These are phyloP conservation scores for Thysanoteuthis rhombus DNA, from an alignment of 2,888 invertebrate species.

Conservation along the genomic window DNA sequence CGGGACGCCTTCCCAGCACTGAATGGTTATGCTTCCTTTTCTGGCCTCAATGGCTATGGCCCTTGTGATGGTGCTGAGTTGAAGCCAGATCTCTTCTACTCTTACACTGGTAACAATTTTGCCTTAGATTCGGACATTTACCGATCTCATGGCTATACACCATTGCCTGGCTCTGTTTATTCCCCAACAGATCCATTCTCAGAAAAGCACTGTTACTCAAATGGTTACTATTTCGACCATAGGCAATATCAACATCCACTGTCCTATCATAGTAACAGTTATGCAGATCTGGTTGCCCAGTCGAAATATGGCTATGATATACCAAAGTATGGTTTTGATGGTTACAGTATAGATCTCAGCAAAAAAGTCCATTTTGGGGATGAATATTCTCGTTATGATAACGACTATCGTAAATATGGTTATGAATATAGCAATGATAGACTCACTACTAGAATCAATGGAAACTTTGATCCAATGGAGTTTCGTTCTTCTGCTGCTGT, in stretches of 20 bases:
- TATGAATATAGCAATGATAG: slow-evolving; percentile 53
- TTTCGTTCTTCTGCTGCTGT: slow-evolving; percentile 52
- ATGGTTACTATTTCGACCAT: slow-evolving; percentile 63
- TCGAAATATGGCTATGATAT: slow-evolving; percentile 63
- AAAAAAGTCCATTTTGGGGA: slow-evolving; percentile 62
- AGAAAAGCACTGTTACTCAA: slow-evolving; percentile 59
- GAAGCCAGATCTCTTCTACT: slow-evolving; percentile 62
- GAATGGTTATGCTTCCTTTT: slow-evolving; percentile 55
- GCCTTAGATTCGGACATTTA: slow-evolving; percentile 60
- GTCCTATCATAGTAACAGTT: slow-evolving; percentile 61
- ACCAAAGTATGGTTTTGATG: slow-evolving; percentile 59
- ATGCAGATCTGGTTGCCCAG: slow-evolving; percentile 61
- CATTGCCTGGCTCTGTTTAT: slow-evolving; percentile 52
- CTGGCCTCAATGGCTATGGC: slow-evolving; percentile 52
- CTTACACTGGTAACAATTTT: slow-evolving; percentile 57
- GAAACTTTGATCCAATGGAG: slow-evolving; percentile 56
- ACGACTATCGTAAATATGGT: slow-evolving; percentile 57
- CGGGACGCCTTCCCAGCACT: slow-evolving; percentile 54
- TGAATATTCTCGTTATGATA: slow-evolving; percentile 54
- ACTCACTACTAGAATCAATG: slow-evolving; percentile 55
- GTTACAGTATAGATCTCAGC: slow-evolving; percentile 62
- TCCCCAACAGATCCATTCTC: slow-evolving; percentile 53
- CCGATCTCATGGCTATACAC: slow-evolving; percentile 54
- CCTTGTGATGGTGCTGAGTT: slow-evolving; percentile 51
- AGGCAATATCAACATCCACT: slow-evolving; percentile 64